phyloP scores from a whole-genome alignment of 1,140 invertebrate genomes.

The Solen grandis region DNA sequence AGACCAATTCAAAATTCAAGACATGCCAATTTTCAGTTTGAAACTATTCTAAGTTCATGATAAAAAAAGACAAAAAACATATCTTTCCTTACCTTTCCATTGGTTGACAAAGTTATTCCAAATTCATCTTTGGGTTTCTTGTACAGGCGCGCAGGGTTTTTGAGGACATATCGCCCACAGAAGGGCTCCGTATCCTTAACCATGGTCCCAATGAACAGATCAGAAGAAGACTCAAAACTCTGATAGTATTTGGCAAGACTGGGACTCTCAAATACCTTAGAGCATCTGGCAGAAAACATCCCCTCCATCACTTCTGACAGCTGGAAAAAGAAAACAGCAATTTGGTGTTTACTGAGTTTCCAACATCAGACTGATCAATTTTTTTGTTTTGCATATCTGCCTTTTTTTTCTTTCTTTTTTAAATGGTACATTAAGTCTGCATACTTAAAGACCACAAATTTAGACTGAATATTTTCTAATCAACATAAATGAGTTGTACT shows the following conservation, averaged over 20 bases:
- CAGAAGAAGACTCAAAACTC: slow-evolving; percentile 31
- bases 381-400: too few species aligned
- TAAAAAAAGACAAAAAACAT: too few species aligned
- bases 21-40: too few species aligned
- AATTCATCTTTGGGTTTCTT: slow-evolving; percentile 9
- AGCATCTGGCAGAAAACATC: slow-evolving; percentile 61
- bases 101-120: slow-evolving; percentile 44
- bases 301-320: slow-evolving; percentile 41
- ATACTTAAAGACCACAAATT: too few species aligned
- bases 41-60: too few species aligned
- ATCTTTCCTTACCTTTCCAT: slow-evolving; percentile 50
- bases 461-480: too few species aligned
- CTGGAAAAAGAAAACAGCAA: slow-evolving; percentile 22
- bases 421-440: too few species aligned
- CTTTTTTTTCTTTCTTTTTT: too few species aligned
- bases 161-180: slow-evolving; percentile 65
- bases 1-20: too few species aligned
- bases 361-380: too few species aligned
- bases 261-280: slow-evolving; percentile 41
- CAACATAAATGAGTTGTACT: too few species aligned
- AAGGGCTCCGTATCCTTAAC: slow-evolving; percentile 65
- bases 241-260: slow-evolving; percentile 38
- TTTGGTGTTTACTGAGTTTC: too few species aligned
- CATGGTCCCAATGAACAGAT: slow-evolving; percentile 1
- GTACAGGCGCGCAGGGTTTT: slow-evolving; percentile 63